Conservation (phyloP, 2,797 vertebrate species). For the Heliangelus exortis region DNA sequence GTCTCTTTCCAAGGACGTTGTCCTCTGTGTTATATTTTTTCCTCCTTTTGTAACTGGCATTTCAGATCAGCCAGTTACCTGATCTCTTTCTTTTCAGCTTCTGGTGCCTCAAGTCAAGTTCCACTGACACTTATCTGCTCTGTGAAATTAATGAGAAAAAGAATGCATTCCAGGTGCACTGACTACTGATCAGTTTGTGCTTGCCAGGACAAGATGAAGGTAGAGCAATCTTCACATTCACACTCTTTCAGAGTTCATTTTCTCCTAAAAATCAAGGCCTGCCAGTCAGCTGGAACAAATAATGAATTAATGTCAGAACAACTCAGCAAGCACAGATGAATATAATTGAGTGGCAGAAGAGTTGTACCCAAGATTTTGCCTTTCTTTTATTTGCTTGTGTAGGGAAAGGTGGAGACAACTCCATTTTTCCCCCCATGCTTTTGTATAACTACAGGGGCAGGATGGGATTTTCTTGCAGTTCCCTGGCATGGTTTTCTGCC, state of each 20-base stretch:
- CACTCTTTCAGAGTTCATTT: neutral
- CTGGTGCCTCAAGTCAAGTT: conserved; percentile 4
- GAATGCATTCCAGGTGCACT: neutral
- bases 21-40: neutral
- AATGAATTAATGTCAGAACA: neutral
- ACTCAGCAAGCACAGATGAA: neutral
- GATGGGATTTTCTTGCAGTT: neutral
- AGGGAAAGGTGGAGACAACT: neutral
- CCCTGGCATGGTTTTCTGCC: neutral
- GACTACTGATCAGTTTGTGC: neutral
- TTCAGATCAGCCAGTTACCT: no score
- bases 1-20: neutral
- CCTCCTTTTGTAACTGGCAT: neutral
- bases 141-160: neutral
- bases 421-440: neutral
- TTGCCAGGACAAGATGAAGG: neutral
- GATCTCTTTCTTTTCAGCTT: neutral
- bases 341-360: neutral
- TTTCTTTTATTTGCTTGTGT: neutral
- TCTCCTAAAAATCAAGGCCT: neutral
- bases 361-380: neutral
- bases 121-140: neutral
- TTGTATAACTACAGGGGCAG: neutral
- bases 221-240: neutral
- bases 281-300: neutral